phyloP scores from a whole-genome alignment of 2,797 vertebrate species.

The Prunella strophiata region DNA sequence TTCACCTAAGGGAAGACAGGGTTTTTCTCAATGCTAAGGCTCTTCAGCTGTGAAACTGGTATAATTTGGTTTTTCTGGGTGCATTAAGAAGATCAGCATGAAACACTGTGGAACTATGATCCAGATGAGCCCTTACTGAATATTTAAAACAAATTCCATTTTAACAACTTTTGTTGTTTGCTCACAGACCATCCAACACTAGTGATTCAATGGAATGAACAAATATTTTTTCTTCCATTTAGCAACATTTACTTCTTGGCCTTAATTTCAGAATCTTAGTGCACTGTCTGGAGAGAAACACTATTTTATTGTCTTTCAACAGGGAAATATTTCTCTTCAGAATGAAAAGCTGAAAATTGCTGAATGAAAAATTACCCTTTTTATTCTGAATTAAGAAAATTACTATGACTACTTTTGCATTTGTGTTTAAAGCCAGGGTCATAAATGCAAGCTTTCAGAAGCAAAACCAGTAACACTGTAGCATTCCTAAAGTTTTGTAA shows the following conservation, averaged over 20 bases:
- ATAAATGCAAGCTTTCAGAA: background rate
- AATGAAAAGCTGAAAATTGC: background rate
- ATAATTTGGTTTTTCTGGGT: background rate
- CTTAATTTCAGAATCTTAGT: background rate
- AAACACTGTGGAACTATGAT: background rate
- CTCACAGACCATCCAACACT: background rate
- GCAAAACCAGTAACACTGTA: background rate
- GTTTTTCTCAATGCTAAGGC: background rate
- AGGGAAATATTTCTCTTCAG: background rate
- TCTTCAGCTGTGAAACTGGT: background rate
- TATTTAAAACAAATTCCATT: background rate
- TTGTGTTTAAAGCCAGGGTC: background rate
- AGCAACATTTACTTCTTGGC: background rate
- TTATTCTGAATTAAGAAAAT: conserved; percentile 23
- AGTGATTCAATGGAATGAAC: background rate
- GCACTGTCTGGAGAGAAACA: background rate
- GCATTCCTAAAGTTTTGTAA: background rate
- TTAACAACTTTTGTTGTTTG: background rate
- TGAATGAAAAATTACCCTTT: background rate
- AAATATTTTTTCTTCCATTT: background rate
- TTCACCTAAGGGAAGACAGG: background rate
- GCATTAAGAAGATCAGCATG: background rate
- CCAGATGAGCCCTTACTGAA: background rate
- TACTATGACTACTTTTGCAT: background rate
- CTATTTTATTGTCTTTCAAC: background rate